Conservation (phyloP, 2,113 vertebrate genomes). For the Trematocara marginatum region DNA sequence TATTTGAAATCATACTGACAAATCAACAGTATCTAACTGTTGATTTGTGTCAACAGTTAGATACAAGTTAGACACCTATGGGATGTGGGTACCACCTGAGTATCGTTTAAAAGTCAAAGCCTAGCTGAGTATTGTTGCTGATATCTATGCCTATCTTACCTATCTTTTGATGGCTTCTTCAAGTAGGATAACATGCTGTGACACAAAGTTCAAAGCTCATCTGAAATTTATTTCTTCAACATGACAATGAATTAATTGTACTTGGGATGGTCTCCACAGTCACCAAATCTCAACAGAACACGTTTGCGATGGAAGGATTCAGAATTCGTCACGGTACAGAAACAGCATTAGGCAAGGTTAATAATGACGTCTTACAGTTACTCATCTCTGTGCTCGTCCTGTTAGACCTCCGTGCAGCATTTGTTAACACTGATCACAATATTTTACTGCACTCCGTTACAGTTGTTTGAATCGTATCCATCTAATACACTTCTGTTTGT, state of each 20-base stretch:
- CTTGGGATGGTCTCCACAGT: not conserved
- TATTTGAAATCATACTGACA: not conserved
- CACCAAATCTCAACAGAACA: not conserved
- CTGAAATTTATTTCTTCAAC: not conserved
- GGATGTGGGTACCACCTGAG: not conserved
- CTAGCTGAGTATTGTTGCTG: not conserved
- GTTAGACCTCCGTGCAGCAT: not conserved
- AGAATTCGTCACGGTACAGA: not conserved
- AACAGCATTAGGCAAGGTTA: not conserved
- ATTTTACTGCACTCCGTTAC: not conserved
- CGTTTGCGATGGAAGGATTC: not conserved
- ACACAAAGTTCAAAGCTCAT: not conserved
- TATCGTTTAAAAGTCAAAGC: not conserved
- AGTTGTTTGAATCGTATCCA: not conserved
- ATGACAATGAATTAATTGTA: not conserved
- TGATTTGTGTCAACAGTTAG: not conserved
- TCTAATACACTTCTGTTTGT: not conserved
- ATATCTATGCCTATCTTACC: not conserved
- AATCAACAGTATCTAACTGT: too few relatives aligned
- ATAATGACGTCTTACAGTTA: not conserved
- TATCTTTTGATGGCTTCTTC: not conserved
- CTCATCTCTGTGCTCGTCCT: not conserved
- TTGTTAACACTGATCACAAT: not conserved
- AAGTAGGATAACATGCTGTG: not conserved
- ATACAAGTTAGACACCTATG: not conserved